Percentiles rank a stretch among this genome's conserved stretches.
Conservation (phyloP, 2,888 invertebrate species). For the Eupithecia insigniata region DNA sequence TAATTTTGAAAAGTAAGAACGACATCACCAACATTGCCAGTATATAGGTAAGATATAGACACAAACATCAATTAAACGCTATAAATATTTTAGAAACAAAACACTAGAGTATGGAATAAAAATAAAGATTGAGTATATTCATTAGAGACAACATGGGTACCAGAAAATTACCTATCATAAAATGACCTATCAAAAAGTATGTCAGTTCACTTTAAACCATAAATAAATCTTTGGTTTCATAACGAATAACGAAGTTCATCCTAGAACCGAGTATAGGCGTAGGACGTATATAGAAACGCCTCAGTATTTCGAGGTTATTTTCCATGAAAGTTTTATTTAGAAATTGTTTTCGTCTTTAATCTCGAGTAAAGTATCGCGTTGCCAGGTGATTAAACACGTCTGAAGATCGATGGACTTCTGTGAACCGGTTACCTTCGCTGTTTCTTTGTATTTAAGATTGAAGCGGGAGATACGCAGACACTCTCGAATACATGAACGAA, state of each 20-base stretch:
- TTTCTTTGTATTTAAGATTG: conserved; percentile 41
- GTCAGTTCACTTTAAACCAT: too few species aligned
- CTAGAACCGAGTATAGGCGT: neutral
- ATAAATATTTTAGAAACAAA: too few species aligned
- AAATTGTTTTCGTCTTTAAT: conserved; percentile 63
- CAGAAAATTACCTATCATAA: too few species aligned
- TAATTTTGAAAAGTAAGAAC: too few species aligned
- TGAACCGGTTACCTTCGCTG: conserved; percentile 48
- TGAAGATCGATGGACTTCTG: conserved; percentile 57
- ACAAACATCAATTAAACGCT: too few species aligned
- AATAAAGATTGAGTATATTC: too few species aligned
- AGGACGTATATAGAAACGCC: neutral
- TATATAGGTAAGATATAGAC: too few species aligned
- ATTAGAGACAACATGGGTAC: too few species aligned
- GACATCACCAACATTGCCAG: too few species aligned
- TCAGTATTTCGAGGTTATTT: neutral
- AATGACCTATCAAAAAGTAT: too few species aligned
- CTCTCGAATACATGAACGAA: conserved; percentile 23
- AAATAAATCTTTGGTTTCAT: neutral
- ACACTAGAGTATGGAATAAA: too few species aligned
- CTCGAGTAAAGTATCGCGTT: conserved; percentile 56
- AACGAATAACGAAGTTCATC: neutral
- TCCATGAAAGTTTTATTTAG: neutral
- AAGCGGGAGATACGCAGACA: conserved; percentile 22
- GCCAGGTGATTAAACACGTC: conserved; percentile 68